Evolutionary conservation across 1,140 invertebrate genomes (phyloP), one percentile per base, ranked within the genome.

Genomic region (Triops longicaudatus): DNA sequence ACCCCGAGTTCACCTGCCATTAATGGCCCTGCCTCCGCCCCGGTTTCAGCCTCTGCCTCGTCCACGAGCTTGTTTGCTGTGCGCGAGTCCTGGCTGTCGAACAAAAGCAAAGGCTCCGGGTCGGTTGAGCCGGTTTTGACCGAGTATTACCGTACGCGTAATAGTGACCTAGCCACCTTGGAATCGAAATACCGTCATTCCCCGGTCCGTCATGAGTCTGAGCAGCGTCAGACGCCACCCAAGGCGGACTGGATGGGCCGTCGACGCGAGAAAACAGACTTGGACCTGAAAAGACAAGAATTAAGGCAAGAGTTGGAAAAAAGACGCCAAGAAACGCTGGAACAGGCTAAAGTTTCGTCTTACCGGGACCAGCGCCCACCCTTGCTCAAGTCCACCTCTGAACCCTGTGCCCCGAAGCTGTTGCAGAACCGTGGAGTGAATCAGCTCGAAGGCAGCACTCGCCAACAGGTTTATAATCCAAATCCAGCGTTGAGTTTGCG

Each of bases 251-350:
- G 89, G 79, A 72, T 26, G 71, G 87, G 88, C 81, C 91, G 91
- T 26, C 88, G 92, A 80, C 86, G 92, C 79, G 92, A 94, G 87
- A 93, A 93, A 85, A 93, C 92, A 81, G 92, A 94, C 84, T 92
- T 92, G 76, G 92, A 93, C 83, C 74, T 80, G 17, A 81, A 81
- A 6, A 80, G 82, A 4, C 79, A 82, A 76, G 84, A 83, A 80
- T 82, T 83, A 81, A 84, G 79, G 81, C 84, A 81, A 81, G 85
- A 81, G 44, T 79, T 86, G 76, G 84, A 86, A 78, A 83, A 83
- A 12, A 81, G 87, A 82, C 83, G 83, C 79, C 83, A 82, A 79
- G 86, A 87, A 77, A 75, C 71, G 27, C 82, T 82, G 77, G 81
- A 84, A 80, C 81, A 87, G 84, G 80, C 84, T 83, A 79, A 82